phyloP scores from a whole-genome alignment of 2,797 vertebrate genomes.

The Cyprinella venusta region DNA sequence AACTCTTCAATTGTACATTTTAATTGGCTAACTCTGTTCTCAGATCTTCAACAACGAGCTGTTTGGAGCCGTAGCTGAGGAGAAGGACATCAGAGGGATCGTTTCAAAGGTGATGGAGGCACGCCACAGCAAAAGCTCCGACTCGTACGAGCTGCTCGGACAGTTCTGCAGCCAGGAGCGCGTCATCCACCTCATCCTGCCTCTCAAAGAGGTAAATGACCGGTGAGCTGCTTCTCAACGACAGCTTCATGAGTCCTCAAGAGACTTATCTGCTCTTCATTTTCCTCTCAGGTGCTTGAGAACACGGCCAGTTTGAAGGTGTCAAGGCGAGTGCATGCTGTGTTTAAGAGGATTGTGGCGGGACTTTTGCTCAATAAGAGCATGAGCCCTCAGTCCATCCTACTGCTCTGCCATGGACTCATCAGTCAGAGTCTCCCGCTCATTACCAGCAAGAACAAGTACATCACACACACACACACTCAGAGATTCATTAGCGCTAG shows the following conservation, averaged over 20 bases:
- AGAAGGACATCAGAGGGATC: conserved; percentile 96
- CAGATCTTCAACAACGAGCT: conserved; percentile 94
- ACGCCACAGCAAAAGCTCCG: conserved; percentile 93
- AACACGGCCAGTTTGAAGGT: conserved; percentile 87
- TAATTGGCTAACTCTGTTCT: not conserved
- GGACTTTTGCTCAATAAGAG: conserved; percentile 87
- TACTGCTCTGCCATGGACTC: conserved; percentile 91
- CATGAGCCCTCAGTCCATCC: conserved; percentile 83
- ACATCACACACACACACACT: conserved; percentile 58
- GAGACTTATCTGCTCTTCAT: conserved; percentile 3
- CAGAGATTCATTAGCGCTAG: not conserved
- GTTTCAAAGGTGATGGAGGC: conserved; percentile 97
- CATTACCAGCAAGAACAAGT: conserved; percentile 90
- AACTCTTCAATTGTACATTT: conserved; percentile 68
- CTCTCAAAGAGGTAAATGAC: conserved; percentile 89
- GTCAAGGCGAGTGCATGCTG: conserved; percentile 87
- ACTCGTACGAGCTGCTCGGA: conserved; percentile 93
- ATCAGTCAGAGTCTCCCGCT: conserved; percentile 94
- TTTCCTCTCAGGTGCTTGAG: conserved; percentile 83
- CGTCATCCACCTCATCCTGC: conserved; percentile 88
- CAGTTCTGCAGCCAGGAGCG: conserved; percentile 88
- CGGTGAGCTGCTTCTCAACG: not conserved
- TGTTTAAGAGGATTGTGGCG: conserved; percentile 84
- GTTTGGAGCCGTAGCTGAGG: conserved; percentile 91
- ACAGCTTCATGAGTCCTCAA: not conserved